phyloP scores from a whole-genome alignment of 1,140 invertebrate genomes.

The Lepidurus packardi region DNA sequence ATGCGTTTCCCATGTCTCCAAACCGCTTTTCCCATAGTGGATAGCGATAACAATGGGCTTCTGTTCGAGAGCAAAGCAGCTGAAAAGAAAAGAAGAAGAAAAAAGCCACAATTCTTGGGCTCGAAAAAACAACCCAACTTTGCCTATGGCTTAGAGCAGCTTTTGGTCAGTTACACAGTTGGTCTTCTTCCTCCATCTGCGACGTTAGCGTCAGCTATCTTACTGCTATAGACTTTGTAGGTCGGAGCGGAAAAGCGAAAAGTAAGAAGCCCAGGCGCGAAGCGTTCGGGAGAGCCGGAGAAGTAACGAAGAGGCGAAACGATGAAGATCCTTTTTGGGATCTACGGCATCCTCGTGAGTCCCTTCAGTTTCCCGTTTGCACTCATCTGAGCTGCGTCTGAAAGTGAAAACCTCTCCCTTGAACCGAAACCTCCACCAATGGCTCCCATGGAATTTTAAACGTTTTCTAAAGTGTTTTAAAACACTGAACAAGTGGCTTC shows the following conservation, averaged over 20 bases:
- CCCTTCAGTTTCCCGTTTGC: conserved; percentile 1
- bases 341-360: conserved; percentile 17
- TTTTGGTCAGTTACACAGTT: conserved; percentile 17
- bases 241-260: not conserved
- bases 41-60: not conserved
- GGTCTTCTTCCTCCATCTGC: no score
- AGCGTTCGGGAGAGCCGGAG: not conserved
- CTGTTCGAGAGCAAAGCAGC: not conserved
- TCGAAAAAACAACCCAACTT: not conserved
- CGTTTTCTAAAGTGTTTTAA: no score
- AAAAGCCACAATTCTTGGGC: not conserved
- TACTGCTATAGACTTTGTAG: no score
- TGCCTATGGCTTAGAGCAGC: conserved; percentile 6
- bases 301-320: not conserved
- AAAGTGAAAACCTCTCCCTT: not conserved
- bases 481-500: no score
- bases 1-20: not conserved
- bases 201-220: no score
- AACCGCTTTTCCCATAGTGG: not conserved
- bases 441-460: no score
- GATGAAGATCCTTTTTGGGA: conserved; percentile 15
- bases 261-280: not conserved
- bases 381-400: conserved; percentile 11
- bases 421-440: not conserved
- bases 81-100: not conserved